Conservation (phyloP, 2,888 invertebrate species). For the Formica aserva region DNA sequence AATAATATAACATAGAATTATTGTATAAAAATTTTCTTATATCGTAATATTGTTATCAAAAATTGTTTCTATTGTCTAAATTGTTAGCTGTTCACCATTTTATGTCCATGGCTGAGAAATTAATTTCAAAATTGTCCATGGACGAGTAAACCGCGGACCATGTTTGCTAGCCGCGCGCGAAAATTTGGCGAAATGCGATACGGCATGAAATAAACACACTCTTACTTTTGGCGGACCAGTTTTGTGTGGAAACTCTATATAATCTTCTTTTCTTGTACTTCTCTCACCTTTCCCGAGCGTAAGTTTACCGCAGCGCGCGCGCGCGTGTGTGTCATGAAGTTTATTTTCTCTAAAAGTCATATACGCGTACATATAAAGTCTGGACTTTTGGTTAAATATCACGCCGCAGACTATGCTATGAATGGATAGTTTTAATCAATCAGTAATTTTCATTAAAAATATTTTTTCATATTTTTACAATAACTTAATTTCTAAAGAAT, state of each 20-base stretch:
- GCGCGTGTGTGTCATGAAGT: not conserved
- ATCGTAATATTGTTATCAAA: not conserved
- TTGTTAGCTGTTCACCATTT: not conserved
- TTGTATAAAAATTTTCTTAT: not conserved
- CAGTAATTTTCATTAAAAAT: not conserved
- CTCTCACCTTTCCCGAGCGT: constrained; percentile 16
- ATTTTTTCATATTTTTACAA: not conserved
- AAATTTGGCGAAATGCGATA: constrained; percentile 68
- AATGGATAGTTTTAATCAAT: not conserved
- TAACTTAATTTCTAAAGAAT: not conserved
- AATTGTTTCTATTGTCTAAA: not conserved
- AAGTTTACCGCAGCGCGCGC: constrained; percentile 8
- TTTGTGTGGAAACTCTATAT: constrained; percentile 46
- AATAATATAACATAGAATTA: not conserved
- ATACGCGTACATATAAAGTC: not conserved
- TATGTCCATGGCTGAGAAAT: constrained; percentile 10
- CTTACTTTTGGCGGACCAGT: constrained; percentile 23
- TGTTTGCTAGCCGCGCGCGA: constrained; percentile 23
- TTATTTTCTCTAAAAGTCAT: constrained; percentile 17
- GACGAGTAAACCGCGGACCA: constrained; percentile 4
- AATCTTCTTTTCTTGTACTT: constrained; percentile 41
- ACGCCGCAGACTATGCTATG: not conserved
- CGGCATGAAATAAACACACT: constrained; percentile 67
- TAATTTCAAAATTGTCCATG: constrained; percentile 26
- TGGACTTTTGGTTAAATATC: not conserved